Base-by-base conservation (phyloP, 2,113 vertebrate species). In the Hydrolagus affinis region DNA sequence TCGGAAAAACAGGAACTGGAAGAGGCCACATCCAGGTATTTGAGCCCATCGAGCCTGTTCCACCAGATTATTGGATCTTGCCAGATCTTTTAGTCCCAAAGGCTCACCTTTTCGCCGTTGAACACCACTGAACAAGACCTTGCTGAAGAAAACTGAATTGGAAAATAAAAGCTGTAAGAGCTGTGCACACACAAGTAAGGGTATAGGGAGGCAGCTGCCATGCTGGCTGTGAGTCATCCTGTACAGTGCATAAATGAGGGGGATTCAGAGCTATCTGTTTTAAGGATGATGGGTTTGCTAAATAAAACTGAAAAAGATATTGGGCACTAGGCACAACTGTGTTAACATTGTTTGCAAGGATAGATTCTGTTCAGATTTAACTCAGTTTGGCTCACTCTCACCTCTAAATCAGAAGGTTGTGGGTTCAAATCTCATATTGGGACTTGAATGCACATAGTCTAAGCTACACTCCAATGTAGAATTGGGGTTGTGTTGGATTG, bases 61-160 rank as follows among this genome's bases (percentile, higher is more conserved):
- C 44, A 44, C 44, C 44, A 44, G 44, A 3, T 44, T 44, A 44
- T 44, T 44, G 44, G 44, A 44, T 6, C 44, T 44, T 44, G 44
- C 44, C 44, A 44, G 44, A 44, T 44, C 44, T 44, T 44, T 17
- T 83, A 11, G 17, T 68, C 19, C 60, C 15, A 64, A 30, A 83
- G 44, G 44, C 44, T 6, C 44, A 28, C 25, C 66, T 64, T 66
- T 83, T 66, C 77, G 23, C 62, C 32, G 59, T 66, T 30, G 15
- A 83, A 62, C 30, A 0, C 25, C 62, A 83, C 25, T 19, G 11
- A 21, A 59, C 32, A 32, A 66, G 64, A 68, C 32, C 62, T 83
- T 32, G 23, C 66, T 83, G 12, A 68, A 68, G 64, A 28, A 66
- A 83, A 66, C 64, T 32, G 15, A 83, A 68, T 83, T 28, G 78